Evolutionary conservation across 2,113 vertebrate species (phyloP).

Genomic region (Poeciliopsis occidentalis): DNA sequence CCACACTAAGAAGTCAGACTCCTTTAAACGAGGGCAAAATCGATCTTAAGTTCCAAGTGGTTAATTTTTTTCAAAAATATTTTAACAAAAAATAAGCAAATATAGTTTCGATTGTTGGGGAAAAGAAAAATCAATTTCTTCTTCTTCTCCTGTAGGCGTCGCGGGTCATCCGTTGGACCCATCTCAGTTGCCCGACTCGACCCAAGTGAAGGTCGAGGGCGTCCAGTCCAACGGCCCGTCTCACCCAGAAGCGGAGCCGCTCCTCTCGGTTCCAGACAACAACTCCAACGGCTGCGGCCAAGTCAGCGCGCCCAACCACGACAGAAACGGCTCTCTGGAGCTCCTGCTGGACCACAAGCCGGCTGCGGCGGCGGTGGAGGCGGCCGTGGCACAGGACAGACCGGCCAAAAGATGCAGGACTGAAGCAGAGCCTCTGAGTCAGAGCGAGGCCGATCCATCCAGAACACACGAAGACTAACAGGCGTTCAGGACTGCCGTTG

Average conservation of each 20-base stretch:
- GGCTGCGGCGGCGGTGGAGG: not conserved
- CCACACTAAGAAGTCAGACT: too few species aligned
- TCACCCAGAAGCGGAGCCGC: conserved; percentile 58
- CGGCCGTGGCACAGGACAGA: conserved; percentile 37
- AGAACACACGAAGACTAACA: conserved; percentile 64
- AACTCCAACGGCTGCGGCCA: conserved; percentile 86
- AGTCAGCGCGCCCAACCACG: conserved; percentile 70
- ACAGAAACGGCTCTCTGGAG: conserved; percentile 75
- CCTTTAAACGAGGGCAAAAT: too few species aligned
- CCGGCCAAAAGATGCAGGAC: conserved; percentile 69
- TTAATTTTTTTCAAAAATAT: too few species aligned
- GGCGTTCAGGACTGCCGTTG: not conserved
- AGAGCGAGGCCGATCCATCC: conserved; percentile 60
- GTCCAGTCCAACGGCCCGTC: conserved; percentile 84
- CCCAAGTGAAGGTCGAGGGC: conserved; percentile 78
- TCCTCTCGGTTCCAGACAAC: conserved; percentile 70
- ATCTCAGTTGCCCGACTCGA: conserved; percentile 65
- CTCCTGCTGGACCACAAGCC: conserved; percentile 50
- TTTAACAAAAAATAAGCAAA: too few species aligned
- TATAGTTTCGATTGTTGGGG: too few species aligned
- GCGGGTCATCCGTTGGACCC: conserved; percentile 59
- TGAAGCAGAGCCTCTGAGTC: conserved; percentile 61
- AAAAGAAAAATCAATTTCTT: not conserved
- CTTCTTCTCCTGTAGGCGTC: conserved; percentile 75
- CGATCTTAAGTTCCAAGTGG: too few species aligned